These are phyloP conservation scores for Odontamblyopus lacepedii DNA, from an alignment of 2,797 vertebrate genomes.

Conservation along the genomic window DNA sequence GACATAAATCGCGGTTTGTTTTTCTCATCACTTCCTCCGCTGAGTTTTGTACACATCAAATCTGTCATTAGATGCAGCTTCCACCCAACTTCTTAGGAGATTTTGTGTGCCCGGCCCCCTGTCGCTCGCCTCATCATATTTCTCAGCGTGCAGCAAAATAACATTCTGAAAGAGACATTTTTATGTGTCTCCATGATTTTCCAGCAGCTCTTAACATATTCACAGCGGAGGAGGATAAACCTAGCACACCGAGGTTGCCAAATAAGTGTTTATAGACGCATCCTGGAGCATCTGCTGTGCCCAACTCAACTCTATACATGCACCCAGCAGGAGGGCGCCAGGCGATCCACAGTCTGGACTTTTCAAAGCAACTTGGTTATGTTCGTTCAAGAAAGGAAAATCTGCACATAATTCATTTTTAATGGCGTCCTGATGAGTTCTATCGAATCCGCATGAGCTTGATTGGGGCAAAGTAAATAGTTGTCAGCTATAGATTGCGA, in stretches of 20 bases:
- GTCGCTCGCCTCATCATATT: constrained; percentile 44
- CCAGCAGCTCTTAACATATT: constrained; percentile 56
- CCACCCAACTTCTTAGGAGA: constrained; percentile 14
- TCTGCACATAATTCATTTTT: constrained; percentile 22
- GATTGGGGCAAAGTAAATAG: constrained; percentile 2
- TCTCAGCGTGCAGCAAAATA: constrained; percentile 53
- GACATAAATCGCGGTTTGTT: constrained; percentile 24
- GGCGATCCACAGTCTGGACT: constrained; percentile 19
- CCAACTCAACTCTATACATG: constrained; percentile 36
- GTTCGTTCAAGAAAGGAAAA: constrained; percentile 40
- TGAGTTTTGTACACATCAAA: constrained; percentile 25
- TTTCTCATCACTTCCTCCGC: background rate
- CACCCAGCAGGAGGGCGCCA: constrained; percentile 41
- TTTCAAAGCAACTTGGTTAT: constrained; percentile 25
- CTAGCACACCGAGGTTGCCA: constrained; percentile 44
- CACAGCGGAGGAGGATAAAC: constrained; percentile 55
- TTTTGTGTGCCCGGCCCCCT: constrained; percentile 35
- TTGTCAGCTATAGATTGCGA: background rate
- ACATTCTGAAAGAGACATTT: constrained; percentile 49
- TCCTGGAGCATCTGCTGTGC: constrained; percentile 56
- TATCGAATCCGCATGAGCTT: constrained; percentile 19
- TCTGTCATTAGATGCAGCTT: constrained; percentile 31
- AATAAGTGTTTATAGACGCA: constrained; percentile 60
- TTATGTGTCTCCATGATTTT: constrained; percentile 42
- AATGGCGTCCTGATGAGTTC: constrained; percentile 15